A percentile compares a stretch with the other conserved stretches of the same genome.
Conservation (phyloP, 2,888 invertebrate species). For the Clunio marinus region DNA sequence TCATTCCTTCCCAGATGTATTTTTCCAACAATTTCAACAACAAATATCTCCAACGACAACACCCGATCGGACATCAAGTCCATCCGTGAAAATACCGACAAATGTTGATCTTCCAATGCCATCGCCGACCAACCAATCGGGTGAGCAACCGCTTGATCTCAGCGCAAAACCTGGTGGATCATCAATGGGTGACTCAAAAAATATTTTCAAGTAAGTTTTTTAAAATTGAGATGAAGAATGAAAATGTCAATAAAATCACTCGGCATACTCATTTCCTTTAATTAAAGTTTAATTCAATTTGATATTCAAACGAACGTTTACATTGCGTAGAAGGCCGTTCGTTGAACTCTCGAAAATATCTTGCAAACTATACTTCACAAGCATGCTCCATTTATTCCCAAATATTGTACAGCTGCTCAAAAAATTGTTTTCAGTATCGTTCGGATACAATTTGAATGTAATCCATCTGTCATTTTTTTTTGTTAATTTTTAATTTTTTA, state of each 20-base stretch:
- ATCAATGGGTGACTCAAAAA: constrained; percentile 56
- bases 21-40: constrained; percentile 44
- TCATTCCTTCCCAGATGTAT: constrained; percentile 39
- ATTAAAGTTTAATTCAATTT: too few species aligned
- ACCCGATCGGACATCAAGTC: constrained; percentile 45
- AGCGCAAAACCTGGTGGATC: constrained; percentile 66
- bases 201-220: constrained; percentile 66
- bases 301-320: neutral
- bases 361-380: too few species aligned
- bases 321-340: too few species aligned
- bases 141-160: constrained; percentile 80
- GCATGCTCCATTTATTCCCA: too few species aligned
- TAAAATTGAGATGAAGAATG: neutral
- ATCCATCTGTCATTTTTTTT: too few species aligned
- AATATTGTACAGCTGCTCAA: too few species aligned
- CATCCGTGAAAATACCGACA: constrained; percentile 48
- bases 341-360: too few species aligned
- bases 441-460: too few species aligned
- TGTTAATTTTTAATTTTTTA: too few species aligned
- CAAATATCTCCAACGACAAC: constrained; percentile 46
- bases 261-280: too few species aligned
- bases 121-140: constrained; percentile 46
- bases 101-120: constrained; percentile 47
- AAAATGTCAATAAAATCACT: too few species aligned
- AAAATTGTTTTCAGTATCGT: too few species aligned